Evolutionary conservation across 2,888 invertebrate species (phyloP).

Genomic region (Leucozona laternaria): DNA sequence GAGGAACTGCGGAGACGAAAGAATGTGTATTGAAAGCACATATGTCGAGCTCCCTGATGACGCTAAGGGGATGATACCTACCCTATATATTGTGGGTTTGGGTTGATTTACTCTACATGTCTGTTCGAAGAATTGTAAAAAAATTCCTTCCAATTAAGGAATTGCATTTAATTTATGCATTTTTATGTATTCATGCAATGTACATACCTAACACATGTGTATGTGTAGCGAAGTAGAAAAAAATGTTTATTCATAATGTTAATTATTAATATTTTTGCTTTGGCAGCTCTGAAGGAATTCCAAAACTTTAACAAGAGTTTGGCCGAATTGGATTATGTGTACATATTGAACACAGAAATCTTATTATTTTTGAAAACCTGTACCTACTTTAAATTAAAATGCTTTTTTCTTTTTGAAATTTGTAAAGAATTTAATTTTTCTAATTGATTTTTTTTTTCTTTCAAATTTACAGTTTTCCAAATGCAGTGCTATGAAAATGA

Average conservation of each 20-base stretch:
- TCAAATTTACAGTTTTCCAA: conserved; percentile 10
- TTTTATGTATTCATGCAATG: conserved; percentile 23
- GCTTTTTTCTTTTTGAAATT: no score
- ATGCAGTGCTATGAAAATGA: conserved; percentile 12
- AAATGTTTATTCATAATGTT: conserved; percentile 25
- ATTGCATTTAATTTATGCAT: conserved; percentile 44
- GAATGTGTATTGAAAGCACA: conserved; percentile 16
- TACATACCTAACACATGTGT: no score
- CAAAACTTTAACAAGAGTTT: neutral
- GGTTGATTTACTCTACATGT: neutral
- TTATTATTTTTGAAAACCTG: no score
- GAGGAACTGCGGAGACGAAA: neutral
- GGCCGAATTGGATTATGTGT: neutral
- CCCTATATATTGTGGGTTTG: conserved; percentile 12
- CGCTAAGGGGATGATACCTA: neutral
- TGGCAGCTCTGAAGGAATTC: conserved; percentile 15
- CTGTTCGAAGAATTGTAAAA: conserved; percentile 12
- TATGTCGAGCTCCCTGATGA: conserved; percentile 3
- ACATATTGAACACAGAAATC: no score
- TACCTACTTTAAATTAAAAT: no score
- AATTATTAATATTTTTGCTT: conserved; percentile 18
- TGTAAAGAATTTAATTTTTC: neutral
- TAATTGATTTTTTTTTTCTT: neutral
- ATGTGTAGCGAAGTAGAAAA: neutral
- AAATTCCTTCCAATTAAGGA: conserved; percentile 35